Percentiles rank a stretch among this genome's conserved stretches.
phyloP scores from a whole-genome alignment of 2,888 invertebrate genomes.

The Sphecodes monilicornis region DNA sequence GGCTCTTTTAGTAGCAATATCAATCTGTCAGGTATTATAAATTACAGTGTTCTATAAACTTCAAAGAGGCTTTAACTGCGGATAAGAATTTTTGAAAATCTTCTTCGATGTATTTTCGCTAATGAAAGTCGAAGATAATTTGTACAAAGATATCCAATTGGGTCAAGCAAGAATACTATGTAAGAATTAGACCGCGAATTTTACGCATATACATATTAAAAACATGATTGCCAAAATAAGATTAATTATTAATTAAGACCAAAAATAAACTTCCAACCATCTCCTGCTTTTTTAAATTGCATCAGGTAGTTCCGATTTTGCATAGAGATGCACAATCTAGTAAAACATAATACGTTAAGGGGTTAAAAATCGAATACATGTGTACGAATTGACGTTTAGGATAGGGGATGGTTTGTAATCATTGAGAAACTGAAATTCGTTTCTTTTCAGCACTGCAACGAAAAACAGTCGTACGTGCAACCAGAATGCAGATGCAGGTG shows the following conservation, averaged over 20 bases:
- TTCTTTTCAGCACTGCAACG: conserved; percentile 86
- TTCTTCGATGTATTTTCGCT: no score
- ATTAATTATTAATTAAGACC: no score
- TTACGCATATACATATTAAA: no score
- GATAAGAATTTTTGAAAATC: not conserved
- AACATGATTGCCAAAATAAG: no score
- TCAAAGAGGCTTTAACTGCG: no score
- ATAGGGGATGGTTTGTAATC: not conserved
- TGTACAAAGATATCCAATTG: not conserved
- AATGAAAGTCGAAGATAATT: not conserved
- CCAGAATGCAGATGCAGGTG: conserved; percentile 88
- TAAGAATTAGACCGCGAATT: not conserved
- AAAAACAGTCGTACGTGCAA: conserved; percentile 86
- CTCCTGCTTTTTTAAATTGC: not conserved
- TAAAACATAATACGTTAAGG: not conserved
- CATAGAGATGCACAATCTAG: not conserved
- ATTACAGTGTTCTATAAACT: no score
- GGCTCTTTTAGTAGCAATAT: not conserved
- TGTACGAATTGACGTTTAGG: not conserved
- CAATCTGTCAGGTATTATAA: not conserved
- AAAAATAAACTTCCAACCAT: not conserved
- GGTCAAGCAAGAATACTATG: not conserved
- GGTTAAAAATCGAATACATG: not conserved
- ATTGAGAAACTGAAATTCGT: not conserved
- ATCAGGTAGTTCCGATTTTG: not conserved